Base-by-base conservation (phyloP, 2,113 vertebrate species). In the Cheirogaleus medius region DNA sequence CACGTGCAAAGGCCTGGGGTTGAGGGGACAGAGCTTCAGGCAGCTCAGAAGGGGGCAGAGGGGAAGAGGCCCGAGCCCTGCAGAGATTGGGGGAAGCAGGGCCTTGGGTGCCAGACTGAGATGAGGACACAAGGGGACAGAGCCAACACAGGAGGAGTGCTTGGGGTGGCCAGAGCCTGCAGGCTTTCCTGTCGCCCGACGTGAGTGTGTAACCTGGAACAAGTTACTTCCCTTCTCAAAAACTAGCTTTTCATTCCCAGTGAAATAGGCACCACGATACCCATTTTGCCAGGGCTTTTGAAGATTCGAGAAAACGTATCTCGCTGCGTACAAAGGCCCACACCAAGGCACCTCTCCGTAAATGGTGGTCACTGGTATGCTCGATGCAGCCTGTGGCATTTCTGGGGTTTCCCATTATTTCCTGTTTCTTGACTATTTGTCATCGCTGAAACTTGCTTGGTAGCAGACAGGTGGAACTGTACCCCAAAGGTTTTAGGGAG, bases 321-420 rank as follows among this genome's bases (percentile, higher is more conserved):
- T 32, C 14, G 2, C n/a, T 17, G 0, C 2, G 12, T 4, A 0
- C 58, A 47, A 66, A 52, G 39, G 15, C 25, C 27, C 44, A n/a
- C 12, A 8, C 15, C 6, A 0, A 21, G 20, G 10, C 21, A 42
- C 39, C 37, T 3, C 20, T 47, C 7, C 7, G 1, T 18, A n/a
- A 52, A 14, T 34, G 58, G 17, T 9, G n/a, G 5, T 47, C n/a
- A 27, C 47, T 1, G 6, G 32, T 54, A 10, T 21, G 42, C 29
- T 34, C 82, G 42, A 4, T 0, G n/a, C 23, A 37, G 29, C 25
- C 39, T 3, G 18, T 8, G 49, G 78, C 34, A 11, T 71, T 39
- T 76, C 47, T 27, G 20, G 3, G 21, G 32, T 42, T 74, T 29
- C 73, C 58, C 47, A 2, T 68, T 18, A n/a, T n/a, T 63, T 39